Evolutionary conservation across 2,797 vertebrate genomes (phyloP).

Genomic region (Pelobates cultripes): DNA sequence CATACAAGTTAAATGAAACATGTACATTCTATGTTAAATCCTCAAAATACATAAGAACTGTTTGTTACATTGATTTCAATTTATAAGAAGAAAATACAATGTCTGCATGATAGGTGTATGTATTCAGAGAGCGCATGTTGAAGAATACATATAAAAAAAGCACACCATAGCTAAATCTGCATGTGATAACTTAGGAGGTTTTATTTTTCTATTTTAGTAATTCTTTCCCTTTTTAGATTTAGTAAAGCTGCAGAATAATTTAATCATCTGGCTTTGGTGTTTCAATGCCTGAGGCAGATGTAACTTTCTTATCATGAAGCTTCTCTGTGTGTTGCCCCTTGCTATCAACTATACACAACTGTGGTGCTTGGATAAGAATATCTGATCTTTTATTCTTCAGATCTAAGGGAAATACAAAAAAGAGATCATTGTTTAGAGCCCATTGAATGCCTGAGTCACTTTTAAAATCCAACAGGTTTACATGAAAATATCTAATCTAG

Average conservation of each 20-base stretch:
- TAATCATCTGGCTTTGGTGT: slow-evolving; percentile 69
- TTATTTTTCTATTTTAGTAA: slow-evolving; percentile 58
- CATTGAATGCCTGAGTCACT: slow-evolving; percentile 62
- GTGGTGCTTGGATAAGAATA: slow-evolving; percentile 72
- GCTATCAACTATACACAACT: slow-evolving; percentile 61
- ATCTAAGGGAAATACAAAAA: slow-evolving; percentile 66
- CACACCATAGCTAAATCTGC: background rate
- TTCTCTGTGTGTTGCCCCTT: slow-evolving; percentile 67
- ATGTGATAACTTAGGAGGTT: slow-evolving; percentile 48
- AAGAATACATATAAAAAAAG: slow-evolving; percentile 41
- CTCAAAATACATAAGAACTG: slow-evolving; percentile 4
- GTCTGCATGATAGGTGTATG: slow-evolving; percentile 6
- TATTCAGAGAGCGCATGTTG: slow-evolving; percentile 34
- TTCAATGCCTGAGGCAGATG: slow-evolving; percentile 66
- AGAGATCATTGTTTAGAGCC: slow-evolving; percentile 54
- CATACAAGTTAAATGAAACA: background rate
- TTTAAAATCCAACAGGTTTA: slow-evolving; percentile 66
- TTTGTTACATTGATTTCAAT: slow-evolving; percentile 27
- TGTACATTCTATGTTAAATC: background rate
- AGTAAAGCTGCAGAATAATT: slow-evolving; percentile 67
- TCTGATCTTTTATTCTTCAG: slow-evolving; percentile 67
- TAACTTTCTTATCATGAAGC: slow-evolving; percentile 69
- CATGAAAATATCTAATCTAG: slow-evolving; percentile 66
- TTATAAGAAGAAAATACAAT: slow-evolving; percentile 26
- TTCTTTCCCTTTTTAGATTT: slow-evolving; percentile 54